Conservation (phyloP, 2,797 vertebrate genomes). For the Bryconaethiops microstoma region DNA sequence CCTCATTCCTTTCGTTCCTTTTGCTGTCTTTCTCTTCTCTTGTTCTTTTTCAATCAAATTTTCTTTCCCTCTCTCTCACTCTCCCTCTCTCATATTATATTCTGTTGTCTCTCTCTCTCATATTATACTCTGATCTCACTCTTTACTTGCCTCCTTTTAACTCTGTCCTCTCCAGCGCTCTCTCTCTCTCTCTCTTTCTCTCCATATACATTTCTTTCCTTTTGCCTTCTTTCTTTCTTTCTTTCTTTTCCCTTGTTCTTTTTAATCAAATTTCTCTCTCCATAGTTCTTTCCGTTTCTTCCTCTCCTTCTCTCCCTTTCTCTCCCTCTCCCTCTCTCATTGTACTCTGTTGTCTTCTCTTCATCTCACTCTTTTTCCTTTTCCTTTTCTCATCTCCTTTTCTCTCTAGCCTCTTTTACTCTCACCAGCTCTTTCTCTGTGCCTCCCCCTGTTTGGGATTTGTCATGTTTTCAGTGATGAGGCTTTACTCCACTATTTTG, state of each 20-base stretch:
- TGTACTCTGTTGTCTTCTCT: neutral
- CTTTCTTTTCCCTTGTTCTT: no score
- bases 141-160: no score
- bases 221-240: neutral
- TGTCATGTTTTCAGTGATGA: slow-evolving; percentile 21
- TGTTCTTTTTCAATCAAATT: no score
- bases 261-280: no score
- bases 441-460: neutral
- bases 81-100: no score
- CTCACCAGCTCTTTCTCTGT: neutral
- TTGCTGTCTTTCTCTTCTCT: neutral
- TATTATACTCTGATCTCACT: neutral
- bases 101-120: neutral
- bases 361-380: neutral
- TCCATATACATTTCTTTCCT: neutral
- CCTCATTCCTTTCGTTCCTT: neutral
- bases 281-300: no score
- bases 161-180: neutral
- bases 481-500: slow-evolving; percentile 39
- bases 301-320: no score
- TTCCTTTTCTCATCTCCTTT: neutral
- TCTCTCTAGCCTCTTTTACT: neutral
- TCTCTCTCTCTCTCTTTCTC: neutral
- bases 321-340: no score
- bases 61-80: no score